Conservation (phyloP, 1,140 invertebrate genomes). For the Lucilia sericata region DNA sequence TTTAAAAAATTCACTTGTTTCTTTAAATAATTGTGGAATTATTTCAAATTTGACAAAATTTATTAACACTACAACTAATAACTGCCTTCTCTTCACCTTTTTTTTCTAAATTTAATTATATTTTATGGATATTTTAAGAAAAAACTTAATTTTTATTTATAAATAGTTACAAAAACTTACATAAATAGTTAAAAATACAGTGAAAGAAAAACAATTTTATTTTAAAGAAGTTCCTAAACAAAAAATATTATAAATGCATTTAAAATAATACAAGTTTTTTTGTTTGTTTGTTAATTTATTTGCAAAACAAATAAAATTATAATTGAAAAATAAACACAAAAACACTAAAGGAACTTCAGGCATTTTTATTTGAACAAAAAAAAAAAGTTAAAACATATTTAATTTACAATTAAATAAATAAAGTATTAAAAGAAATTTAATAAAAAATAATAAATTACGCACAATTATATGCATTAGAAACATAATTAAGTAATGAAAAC, state of each 20-base stretch:
- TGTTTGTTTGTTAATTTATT: slow-evolving; percentile 8
- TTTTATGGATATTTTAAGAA: neutral
- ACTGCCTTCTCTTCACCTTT: slow-evolving; percentile 20
- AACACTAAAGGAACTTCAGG: slow-evolving; percentile 28
- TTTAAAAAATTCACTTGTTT: neutral
- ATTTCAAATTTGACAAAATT: neutral
- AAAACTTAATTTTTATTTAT: neutral
- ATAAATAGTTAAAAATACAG: neutral
- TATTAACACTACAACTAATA: neutral
- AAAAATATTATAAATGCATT: slow-evolving; percentile 11
- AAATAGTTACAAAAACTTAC: neutral
- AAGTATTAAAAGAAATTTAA: neutral
- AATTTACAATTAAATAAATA: neutral
- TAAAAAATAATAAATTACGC: slow-evolving; percentile 13
- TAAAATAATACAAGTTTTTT: neutral
- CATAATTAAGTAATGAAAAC: neutral
- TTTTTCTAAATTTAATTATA: neutral
- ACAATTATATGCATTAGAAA: slow-evolving; percentile 35
- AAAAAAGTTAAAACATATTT: neutral
- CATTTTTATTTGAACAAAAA: neutral
- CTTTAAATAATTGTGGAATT: neutral
- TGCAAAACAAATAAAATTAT: neutral
- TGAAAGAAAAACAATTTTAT: neutral
- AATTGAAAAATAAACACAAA: neutral
- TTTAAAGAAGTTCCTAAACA: slow-evolving; percentile 35